Conservation (phyloP, 2,888 invertebrate genomes). For the Brachylomia viminalis region DNA sequence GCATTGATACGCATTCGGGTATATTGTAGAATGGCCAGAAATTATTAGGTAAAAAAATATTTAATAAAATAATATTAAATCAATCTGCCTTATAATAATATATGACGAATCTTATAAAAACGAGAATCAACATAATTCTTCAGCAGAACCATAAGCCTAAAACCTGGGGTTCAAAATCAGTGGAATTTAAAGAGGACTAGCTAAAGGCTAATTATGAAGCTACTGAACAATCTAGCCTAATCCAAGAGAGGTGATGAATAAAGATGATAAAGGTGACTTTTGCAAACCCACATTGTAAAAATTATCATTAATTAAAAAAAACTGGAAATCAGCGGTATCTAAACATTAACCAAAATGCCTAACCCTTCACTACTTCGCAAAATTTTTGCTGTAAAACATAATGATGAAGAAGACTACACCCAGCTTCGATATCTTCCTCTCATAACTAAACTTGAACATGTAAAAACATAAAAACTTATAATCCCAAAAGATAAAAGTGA, state of each 20-base stretch:
- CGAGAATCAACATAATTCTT: not conserved
- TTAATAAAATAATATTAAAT: not conserved
- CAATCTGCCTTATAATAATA: not conserved
- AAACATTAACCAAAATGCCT: not conserved
- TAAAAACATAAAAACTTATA: conserved; percentile 38
- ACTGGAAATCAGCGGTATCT: not conserved
- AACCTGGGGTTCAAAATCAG: not conserved
- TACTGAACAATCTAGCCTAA: not conserved
- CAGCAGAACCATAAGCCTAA: no score
- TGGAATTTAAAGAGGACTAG: not conserved
- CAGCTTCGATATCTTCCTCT: not conserved
- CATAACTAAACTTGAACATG: not conserved
- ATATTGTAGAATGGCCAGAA: not conserved
- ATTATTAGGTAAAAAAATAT: not conserved
- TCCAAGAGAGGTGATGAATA: no score
- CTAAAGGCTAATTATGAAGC: not conserved
- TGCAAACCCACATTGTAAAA: not conserved
- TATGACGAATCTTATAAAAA: not conserved
- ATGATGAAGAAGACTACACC: not conserved
- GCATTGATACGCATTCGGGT: not conserved
- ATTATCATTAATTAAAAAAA: not conserved
- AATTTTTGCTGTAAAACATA: not conserved
- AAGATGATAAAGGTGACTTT: not conserved
- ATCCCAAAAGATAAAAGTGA: conserved; percentile 42
- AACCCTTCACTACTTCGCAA: not conserved